Evolutionary conservation across 2,797 vertebrate genomes (phyloP).

Genomic region (Sebastes steindachneri): DNA sequence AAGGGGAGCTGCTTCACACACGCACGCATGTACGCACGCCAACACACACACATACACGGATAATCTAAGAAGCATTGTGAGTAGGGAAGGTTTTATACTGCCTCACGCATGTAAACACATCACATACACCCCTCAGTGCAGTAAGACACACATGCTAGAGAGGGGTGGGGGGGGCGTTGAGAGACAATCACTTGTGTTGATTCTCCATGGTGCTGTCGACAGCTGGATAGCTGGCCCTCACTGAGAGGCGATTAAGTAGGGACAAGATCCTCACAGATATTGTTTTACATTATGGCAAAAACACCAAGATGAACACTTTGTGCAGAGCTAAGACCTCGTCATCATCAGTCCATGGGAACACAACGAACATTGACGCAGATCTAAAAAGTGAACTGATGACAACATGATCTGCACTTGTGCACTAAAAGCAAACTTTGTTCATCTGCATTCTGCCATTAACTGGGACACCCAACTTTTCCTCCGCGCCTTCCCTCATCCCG

Average conservation of each 20-base stretch:
- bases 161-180: slow-evolving; percentile 20
- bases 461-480: slow-evolving; percentile 48
- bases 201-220: slow-evolving; percentile 72
- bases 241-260: slow-evolving; percentile 30
- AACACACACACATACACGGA: slow-evolving; percentile 39
- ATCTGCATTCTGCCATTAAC: slow-evolving; percentile 45
- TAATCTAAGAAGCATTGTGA: slow-evolving; percentile 38
- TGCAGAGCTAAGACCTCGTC: slow-evolving; percentile 30
- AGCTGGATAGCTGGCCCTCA: slow-evolving; percentile 57
- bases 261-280: slow-evolving; percentile 59
- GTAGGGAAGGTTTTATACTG: slow-evolving; percentile 33
- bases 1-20: slow-evolving; percentile 61
- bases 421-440: slow-evolving; percentile 51
- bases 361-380: slow-evolving; percentile 37
- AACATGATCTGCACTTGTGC: slow-evolving; percentile 70
- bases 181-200: slow-evolving; percentile 73
- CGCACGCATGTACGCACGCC: slow-evolving; percentile 18
- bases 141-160: slow-evolving; percentile 18
- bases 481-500: slow-evolving; percentile 27
- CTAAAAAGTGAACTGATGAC: slow-evolving; percentile 53
- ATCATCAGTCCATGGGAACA: slow-evolving; percentile 55
- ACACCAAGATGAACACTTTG: slow-evolving; percentile 38
- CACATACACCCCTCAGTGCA: slow-evolving; percentile 28
- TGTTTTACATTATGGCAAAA: slow-evolving; percentile 61
- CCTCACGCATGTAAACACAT: slow-evolving; percentile 46